These are phyloP conservation scores for Borostomias antarcticus DNA, from an alignment of 2,797 vertebrate genomes.

Conservation along the genomic window DNA sequence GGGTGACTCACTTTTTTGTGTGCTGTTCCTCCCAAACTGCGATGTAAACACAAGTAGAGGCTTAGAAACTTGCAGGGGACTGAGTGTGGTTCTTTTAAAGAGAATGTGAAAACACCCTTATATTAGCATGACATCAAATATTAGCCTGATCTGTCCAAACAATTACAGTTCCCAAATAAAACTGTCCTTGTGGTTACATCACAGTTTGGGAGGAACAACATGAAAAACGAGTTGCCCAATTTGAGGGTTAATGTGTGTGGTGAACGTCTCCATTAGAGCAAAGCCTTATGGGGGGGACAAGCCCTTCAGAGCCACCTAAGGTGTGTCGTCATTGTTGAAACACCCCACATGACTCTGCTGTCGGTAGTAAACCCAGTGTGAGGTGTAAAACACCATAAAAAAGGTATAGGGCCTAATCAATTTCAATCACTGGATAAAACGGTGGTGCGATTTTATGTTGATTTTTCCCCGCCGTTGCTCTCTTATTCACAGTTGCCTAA, in stretches of 20 bases:
- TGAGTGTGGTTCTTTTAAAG: too few species aligned
- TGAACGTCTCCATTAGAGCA: conserved; percentile 61
- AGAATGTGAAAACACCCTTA: too few species aligned
- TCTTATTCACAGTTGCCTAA: conserved; percentile 71
- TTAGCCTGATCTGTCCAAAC: too few species aligned
- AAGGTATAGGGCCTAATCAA: conserved; percentile 61
- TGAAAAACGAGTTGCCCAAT: conserved; percentile 44
- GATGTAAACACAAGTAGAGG: too few species aligned
- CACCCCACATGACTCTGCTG: conserved; percentile 47
- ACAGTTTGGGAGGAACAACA: background rate
- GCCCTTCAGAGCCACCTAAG: conserved; percentile 47
- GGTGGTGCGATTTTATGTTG: conserved; percentile 52
- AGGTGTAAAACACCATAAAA: conserved; percentile 60
- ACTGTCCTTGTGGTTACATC: too few species aligned
- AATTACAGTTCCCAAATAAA: too few species aligned
- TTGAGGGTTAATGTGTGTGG: conserved; percentile 40
- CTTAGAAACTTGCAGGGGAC: too few species aligned
- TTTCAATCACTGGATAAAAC: conserved; percentile 57
- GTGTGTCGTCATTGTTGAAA: conserved; percentile 25
- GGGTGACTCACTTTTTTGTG: too few species aligned
- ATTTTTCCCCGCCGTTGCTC: conserved; percentile 57
- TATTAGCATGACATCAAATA: too few species aligned
- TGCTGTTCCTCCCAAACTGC: too few species aligned
- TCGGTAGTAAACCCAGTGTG: conserved; percentile 67
- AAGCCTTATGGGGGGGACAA: conserved; percentile 54